Conservation (phyloP, 2,888 invertebrate genomes). For the Erebia palarica region DNA sequence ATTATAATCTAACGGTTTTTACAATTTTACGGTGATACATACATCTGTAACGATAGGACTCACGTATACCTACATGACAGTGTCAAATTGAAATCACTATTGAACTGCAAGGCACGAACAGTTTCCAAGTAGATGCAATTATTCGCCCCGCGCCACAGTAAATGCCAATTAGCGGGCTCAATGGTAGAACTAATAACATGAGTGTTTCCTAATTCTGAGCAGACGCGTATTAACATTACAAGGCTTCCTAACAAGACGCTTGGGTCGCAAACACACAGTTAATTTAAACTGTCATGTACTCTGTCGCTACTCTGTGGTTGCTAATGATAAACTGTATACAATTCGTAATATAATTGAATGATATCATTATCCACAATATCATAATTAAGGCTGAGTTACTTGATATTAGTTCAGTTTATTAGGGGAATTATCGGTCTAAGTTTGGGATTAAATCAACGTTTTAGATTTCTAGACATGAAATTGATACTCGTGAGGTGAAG, state of each 20-base stretch:
- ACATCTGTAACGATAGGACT: background rate
- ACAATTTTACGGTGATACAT: too few species aligned
- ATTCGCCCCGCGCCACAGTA: conserved; percentile 19
- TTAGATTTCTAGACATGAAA: too few species aligned
- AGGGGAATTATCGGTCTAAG: background rate
- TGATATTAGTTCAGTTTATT: background rate
- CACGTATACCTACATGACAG: background rate
- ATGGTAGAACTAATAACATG: conserved; percentile 37
- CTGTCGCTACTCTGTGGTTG: conserved; percentile 18
- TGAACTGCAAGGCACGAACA: conserved; percentile 26
- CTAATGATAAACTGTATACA: conserved; percentile 27
- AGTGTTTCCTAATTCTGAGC: conserved; percentile 40
- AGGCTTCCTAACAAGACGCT: conserved; percentile 55
- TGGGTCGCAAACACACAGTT: conserved; percentile 53
- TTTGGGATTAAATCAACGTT: background rate
- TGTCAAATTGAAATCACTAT: conserved; percentile 13
- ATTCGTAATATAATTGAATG: conserved; percentile 19
- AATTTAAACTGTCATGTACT: conserved; percentile 50
- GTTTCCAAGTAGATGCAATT: conserved; percentile 27
- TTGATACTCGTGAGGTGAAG: too few species aligned
- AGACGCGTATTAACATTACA: conserved; percentile 61
- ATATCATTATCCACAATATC: background rate
- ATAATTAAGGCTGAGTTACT: background rate
- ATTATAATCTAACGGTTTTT: too few species aligned
- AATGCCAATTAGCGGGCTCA: conserved; percentile 37